Percentiles rank a stretch among this genome's conserved stretches.
phyloP scores from a whole-genome alignment of 1,140 invertebrate genomes.

The Luehdorfia chinensis region DNA sequence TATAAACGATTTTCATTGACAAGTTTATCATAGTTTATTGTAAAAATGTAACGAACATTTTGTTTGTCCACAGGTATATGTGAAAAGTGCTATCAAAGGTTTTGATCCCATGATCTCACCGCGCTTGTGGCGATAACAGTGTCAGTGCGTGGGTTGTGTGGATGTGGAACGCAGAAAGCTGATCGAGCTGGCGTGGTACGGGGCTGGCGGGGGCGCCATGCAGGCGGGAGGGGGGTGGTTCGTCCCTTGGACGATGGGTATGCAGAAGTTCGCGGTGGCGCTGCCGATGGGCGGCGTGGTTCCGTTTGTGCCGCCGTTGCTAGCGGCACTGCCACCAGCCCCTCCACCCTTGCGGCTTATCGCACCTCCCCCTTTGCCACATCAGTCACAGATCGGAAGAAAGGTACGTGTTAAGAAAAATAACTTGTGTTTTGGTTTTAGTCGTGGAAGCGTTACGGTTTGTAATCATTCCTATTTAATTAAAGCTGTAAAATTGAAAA shows the following conservation, averaged over 20 bases:
- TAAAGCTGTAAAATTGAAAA: too few species aligned
- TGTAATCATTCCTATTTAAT: too few species aligned
- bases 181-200: constrained; percentile 72
- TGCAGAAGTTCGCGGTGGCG: constrained; percentile 67
- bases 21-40: too few species aligned
- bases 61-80: constrained; percentile 53
- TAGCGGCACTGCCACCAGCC: constrained; percentile 55
- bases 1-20: too few species aligned
- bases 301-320: constrained; percentile 57
- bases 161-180: constrained; percentile 41
- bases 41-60: too few species aligned
- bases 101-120: constrained; percentile 20
- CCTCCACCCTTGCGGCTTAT: constrained; percentile 58
- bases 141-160: constrained; percentile 36
- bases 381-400: constrained; percentile 44
- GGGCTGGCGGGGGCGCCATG: constrained; percentile 59
- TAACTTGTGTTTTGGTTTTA: too few species aligned
- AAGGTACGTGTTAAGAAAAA: constrained; percentile 44
- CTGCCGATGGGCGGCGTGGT: constrained; percentile 66
- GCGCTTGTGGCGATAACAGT: constrained; percentile 24
- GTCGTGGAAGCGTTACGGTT: too few species aligned
- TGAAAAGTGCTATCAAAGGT: constrained; percentile 34
- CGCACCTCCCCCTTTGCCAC: constrained; percentile 46
- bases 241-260: constrained; percentile 61
- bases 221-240: constrained; percentile 68